phyloP scores from a whole-genome alignment of 2,797 vertebrate genomes.

The Myotis pilosus region DNA sequence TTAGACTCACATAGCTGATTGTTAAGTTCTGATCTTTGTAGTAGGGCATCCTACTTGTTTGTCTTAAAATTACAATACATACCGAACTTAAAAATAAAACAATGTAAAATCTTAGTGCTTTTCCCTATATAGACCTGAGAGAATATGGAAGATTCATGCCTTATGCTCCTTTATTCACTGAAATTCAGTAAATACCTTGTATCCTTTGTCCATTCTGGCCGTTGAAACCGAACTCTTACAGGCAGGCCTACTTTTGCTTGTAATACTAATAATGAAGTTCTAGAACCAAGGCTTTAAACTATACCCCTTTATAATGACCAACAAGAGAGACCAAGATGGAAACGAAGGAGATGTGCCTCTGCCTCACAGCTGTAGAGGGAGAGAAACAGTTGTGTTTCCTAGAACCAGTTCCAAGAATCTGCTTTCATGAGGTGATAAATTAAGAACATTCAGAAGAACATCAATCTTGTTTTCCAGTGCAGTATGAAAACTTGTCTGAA shows the following conservation, averaged over 20 bases:
- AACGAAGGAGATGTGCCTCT: neutral
- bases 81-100: conserved; percentile 8
- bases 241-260: neutral
- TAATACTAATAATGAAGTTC: neutral
- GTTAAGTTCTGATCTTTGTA: conserved; percentile 14
- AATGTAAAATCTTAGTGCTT: neutral
- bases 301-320: neutral
- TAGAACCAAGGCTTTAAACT: neutral
- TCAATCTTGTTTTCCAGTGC: neutral
- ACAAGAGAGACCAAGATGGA: neutral
- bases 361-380: neutral
- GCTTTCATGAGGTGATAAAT: conserved; percentile 12
- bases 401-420: neutral
- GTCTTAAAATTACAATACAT: conserved; percentile 5
- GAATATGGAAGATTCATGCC: neutral
- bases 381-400: neutral
- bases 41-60: neutral
- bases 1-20: neutral
- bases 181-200: conserved; percentile 24
- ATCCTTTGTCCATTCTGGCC: neutral
- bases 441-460: neutral
- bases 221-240: conserved; percentile 32
- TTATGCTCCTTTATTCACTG: neutral
- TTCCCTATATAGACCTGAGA: neutral
- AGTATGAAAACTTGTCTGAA: conserved; percentile 35